phyloP scores from a whole-genome alignment of 1,140 invertebrate species.

The Triops longicaudatus region DNA sequence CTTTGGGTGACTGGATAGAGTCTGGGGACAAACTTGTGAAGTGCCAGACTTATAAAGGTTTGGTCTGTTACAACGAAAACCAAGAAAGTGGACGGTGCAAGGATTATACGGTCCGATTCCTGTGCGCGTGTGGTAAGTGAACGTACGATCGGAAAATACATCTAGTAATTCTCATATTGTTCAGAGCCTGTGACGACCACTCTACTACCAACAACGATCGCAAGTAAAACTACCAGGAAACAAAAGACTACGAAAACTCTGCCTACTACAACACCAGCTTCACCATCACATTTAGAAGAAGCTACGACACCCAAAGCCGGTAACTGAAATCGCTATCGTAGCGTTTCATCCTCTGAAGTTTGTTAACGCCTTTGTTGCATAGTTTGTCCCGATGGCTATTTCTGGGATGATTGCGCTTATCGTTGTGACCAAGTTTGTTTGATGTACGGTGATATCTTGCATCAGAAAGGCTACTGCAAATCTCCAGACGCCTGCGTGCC shows the following conservation, averaged over 20 bases:
- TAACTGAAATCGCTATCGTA: not conserved
- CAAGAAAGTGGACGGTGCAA: constrained; percentile 31
- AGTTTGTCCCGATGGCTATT: constrained; percentile 40
- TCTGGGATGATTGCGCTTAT: constrained; percentile 51
- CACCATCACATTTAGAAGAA: not conserved
- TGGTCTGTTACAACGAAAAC: constrained; percentile 33
- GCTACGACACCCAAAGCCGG: not conserved
- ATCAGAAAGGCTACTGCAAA: constrained; percentile 41
- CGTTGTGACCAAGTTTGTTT: constrained; percentile 52
- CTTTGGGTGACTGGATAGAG: constrained; percentile 30
- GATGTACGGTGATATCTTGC: constrained; percentile 43
- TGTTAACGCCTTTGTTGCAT: constrained; percentile 20
- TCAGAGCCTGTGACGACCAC: constrained; percentile 5
- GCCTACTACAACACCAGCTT: constrained; percentile 21
- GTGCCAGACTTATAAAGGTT: constrained; percentile 31
- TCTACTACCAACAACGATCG: not conserved
- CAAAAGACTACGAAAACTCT: constrained; percentile 26
- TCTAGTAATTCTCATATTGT: not conserved
- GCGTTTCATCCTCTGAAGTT: not conserved
- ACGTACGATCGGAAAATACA: not conserved
- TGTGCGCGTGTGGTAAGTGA: constrained; percentile 26
- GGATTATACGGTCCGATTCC: constrained; percentile 29
- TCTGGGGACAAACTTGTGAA: constrained; percentile 32
- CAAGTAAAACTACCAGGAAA: not conserved
- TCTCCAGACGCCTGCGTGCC: constrained; percentile 43